These are phyloP conservation scores for Embiotoca jacksoni DNA, from an alignment of 2,113 vertebrate species.

Conservation along the genomic window DNA sequence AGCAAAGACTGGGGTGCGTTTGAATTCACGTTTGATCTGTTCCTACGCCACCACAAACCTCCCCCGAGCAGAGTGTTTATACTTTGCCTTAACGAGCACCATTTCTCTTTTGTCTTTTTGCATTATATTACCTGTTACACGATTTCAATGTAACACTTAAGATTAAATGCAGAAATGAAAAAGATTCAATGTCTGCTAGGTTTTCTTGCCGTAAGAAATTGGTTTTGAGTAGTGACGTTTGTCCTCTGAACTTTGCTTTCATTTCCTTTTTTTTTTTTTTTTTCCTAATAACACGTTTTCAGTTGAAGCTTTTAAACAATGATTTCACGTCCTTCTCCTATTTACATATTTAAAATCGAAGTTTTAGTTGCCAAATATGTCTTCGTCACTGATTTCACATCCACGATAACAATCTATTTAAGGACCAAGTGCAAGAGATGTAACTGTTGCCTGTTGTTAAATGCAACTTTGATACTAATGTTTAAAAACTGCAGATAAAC, in stretches of 20 bases:
- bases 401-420: constrained; percentile 9
- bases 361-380: constrained; percentile 2
- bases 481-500: constrained; percentile 12
- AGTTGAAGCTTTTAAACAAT: not conserved
- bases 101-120: constrained; percentile 24
- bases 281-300: too few relatives aligned
- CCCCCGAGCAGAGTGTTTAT: constrained; percentile 52
- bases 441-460: constrained; percentile 43
- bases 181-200: too few relatives aligned
- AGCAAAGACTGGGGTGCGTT: constrained; percentile 5
- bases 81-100: constrained; percentile 65
- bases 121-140: constrained; percentile 25
- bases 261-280: too few relatives aligned
- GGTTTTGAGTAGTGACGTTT: not conserved
- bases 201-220: constrained; percentile 52
- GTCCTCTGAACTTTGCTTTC: too few relatives aligned
- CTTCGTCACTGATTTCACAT: constrained; percentile 39
- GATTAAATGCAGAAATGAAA: constrained; percentile 27
- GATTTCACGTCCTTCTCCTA: constrained; percentile 16
- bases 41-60: constrained; percentile 7
- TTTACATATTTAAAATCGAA: constrained; percentile 39
- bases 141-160: constrained; percentile 16
- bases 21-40: constrained; percentile 27
- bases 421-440: constrained; percentile 76
- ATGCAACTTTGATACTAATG: constrained; percentile 27